Evolutionary conservation across 2,797 vertebrate species (phyloP).

Genomic region (Sebastes glaucus): DNA sequence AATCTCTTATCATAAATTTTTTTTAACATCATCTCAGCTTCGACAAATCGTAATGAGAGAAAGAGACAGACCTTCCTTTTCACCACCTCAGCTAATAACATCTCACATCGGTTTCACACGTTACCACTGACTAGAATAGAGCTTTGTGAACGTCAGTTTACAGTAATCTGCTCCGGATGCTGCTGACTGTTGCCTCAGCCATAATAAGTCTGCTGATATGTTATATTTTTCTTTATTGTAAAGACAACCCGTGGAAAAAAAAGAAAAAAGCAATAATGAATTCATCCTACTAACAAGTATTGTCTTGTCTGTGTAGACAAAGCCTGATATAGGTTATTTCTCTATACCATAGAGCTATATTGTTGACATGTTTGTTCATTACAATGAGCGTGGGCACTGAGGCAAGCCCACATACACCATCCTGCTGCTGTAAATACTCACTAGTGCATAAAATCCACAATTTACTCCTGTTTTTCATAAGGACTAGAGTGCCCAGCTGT

Average conservation of each 20-base stretch:
- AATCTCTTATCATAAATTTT: neutral
- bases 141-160: conserved; percentile 9
- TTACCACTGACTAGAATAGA: conserved; percentile 5
- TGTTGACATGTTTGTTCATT: neutral
- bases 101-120: neutral
- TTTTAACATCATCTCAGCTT: neutral
- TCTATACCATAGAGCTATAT: neutral
- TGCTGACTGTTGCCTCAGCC: neutral
- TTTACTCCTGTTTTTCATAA: neutral
- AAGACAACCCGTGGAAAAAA: neutral
- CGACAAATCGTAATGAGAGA: neutral
- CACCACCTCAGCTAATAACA: neutral
- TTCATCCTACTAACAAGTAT: neutral
- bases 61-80: neutral
- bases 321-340: neutral
- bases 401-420: neutral
- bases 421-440: neutral
- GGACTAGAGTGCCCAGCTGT: neutral
- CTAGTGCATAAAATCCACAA: neutral
- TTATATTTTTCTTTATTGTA: neutral
- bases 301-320: neutral
- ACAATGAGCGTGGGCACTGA: neutral
- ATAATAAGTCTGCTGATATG: neutral
- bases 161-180: neutral
- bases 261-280: neutral